Percentiles rank a stretch among this genome's conserved stretches.
Evolutionary conservation across 2,888 invertebrate genomes (phyloP).

Genomic region (Eupithecia dodoneata): DNA sequence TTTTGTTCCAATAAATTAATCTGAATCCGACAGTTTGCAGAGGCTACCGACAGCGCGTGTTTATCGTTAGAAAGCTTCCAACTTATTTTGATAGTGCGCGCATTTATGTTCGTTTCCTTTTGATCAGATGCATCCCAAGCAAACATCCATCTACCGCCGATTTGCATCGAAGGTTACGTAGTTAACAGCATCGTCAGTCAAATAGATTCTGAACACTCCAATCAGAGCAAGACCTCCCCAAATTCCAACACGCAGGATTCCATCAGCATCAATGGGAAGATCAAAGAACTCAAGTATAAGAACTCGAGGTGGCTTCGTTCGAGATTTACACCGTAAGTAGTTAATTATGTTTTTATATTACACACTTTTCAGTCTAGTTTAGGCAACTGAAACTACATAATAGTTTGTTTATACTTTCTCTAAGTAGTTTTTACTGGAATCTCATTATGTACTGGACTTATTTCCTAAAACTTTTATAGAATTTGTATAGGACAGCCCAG

Average conservation of each 20-base stretch:
- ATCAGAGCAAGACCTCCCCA: constrained; percentile 17
- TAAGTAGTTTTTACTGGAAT: too few relatives aligned
- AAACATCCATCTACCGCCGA: constrained; percentile 64
- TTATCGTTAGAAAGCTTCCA: background rate
- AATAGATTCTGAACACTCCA: constrained; percentile 21
- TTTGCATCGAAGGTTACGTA: constrained; percentile 57
- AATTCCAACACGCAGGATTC: constrained; percentile 42
- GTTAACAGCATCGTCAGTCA: constrained; percentile 44
- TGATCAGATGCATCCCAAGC: constrained; percentile 44
- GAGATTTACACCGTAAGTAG: constrained; percentile 47
- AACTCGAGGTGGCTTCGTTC: constrained; percentile 36
- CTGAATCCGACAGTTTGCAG: background rate
- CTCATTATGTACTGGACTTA: too few relatives aligned
- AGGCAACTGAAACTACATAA: too few relatives aligned
- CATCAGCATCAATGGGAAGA: constrained; percentile 69
- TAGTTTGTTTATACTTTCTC: too few relatives aligned
- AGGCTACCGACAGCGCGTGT: background rate
- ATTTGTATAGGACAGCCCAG: too few relatives aligned
- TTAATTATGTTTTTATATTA: background rate
- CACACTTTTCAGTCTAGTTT: too few relatives aligned
- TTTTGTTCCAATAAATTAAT: too few relatives aligned
- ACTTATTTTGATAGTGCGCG: background rate
- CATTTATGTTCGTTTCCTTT: background rate
- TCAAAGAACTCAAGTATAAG: constrained; percentile 64
- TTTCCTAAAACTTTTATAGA: too few relatives aligned